Evolutionary conservation across 2,113 vertebrate genomes (phyloP).

Genomic region (Crotalus tigris): DNA sequence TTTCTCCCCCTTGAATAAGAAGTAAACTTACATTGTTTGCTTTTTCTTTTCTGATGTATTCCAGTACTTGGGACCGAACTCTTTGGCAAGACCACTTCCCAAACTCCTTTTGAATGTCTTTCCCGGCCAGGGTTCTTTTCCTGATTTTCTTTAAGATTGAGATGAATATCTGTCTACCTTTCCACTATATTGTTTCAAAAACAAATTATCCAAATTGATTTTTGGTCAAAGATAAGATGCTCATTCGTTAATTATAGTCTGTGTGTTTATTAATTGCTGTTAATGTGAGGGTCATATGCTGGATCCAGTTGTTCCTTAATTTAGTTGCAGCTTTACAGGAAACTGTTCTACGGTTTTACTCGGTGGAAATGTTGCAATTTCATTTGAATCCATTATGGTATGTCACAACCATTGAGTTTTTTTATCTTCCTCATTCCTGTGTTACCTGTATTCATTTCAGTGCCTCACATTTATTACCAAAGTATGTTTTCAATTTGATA

Average conservation of each 20-base stretch:
- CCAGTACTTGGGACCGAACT: neutral
- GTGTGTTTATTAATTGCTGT: neutral
- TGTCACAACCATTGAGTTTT: neutral
- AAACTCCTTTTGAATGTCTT: neutral
- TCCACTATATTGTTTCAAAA: neutral
- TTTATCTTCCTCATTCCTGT: neutral
- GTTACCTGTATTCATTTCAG: neutral
- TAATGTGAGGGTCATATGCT: neutral
- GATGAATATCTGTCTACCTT: neutral
- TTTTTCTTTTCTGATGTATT: neutral
- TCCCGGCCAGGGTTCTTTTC: neutral
- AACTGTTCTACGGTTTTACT: neutral
- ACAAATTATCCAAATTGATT: neutral
- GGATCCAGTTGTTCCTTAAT: neutral
- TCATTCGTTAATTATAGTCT: conserved; percentile 1
- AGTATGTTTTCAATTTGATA: neutral
- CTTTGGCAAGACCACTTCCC: neutral
- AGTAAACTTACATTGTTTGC: neutral
- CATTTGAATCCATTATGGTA: neutral
- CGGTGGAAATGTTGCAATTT: neutral
- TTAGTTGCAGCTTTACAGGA: neutral
- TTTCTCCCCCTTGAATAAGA: neutral
- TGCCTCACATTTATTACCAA: neutral
- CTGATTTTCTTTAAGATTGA: neutral
- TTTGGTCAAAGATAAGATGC: neutral